Conservation (phyloP, 2,888 invertebrate species). For the Cheilosia pagana region DNA sequence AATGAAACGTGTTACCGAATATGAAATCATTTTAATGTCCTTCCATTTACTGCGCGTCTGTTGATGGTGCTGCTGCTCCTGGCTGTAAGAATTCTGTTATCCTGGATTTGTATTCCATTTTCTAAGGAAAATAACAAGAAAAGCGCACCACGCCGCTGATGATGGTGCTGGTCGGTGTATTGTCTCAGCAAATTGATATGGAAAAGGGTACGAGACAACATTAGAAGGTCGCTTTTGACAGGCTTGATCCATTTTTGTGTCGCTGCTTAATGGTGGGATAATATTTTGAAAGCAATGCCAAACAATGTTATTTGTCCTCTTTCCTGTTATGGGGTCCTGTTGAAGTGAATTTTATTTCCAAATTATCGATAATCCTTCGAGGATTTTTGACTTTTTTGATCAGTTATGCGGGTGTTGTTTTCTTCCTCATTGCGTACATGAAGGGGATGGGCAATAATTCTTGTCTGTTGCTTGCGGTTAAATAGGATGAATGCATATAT, state of each 20-base stretch:
- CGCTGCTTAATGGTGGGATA: conserved; percentile 26
- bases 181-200: conserved; percentile 37
- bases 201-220: conserved; percentile 18
- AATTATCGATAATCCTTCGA: conserved; percentile 63
- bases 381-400: conserved; percentile 56
- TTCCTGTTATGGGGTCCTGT: conserved; percentile 12
- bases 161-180: conserved; percentile 15
- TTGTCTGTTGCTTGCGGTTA: conserved; percentile 62
- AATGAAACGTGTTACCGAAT: conserved; percentile 74
- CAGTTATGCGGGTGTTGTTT: conserved; percentile 35
- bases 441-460: conserved; percentile 10
- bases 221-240: conserved; percentile 46
- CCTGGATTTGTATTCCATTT: conserved; percentile 66
- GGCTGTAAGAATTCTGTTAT: conserved; percentile 28
- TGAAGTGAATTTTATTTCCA: conserved; percentile 48
- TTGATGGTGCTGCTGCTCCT: conserved; percentile 9
- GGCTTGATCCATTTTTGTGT: conserved; percentile 42
- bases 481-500: conserved; percentile 14
- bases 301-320: conserved; percentile 60
- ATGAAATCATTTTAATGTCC: conserved; percentile 74
- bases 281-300: conserved; percentile 70
- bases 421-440: background rate
- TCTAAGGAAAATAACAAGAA: conserved; percentile 43
- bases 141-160: conserved; percentile 21
- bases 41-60: conserved; percentile 48